Evolutionary conservation across 2,113 vertebrate genomes (phyloP).

Genomic region (Suncus etruscus): DNA sequence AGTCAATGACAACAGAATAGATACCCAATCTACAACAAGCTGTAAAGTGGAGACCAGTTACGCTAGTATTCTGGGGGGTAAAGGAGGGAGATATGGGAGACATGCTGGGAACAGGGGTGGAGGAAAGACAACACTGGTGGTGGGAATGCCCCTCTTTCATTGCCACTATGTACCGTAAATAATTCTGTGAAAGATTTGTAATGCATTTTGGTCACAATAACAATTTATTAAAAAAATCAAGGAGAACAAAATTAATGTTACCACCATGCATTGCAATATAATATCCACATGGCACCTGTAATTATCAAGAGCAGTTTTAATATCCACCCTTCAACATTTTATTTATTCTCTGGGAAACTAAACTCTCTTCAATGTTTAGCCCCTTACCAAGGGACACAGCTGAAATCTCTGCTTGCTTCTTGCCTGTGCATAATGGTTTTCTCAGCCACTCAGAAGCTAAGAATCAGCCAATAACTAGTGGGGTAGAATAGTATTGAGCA

Average conservation of each 20-base stretch:
- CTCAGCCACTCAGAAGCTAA: not conserved
- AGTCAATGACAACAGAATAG: too few relatives aligned
- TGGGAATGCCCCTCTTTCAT: too few relatives aligned
- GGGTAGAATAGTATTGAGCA: not conserved
- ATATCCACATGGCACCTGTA: not conserved
- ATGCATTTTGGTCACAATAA: too few relatives aligned
- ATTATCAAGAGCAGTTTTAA: constrained; percentile 1
- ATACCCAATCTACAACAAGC: too few relatives aligned
- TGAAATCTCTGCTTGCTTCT: not conserved
- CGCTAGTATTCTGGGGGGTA: too few relatives aligned
- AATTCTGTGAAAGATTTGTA: too few relatives aligned
- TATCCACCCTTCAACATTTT: not conserved
- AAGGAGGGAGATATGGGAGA: too few relatives aligned
- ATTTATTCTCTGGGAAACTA: constrained; percentile 10
- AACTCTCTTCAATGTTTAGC: not conserved
- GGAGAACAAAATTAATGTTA: not conserved
- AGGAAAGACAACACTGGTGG: too few relatives aligned
- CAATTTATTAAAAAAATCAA: too few relatives aligned
- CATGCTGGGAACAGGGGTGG: too few relatives aligned
- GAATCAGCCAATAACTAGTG: not conserved
- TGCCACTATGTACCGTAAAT: too few relatives aligned
- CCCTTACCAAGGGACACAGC: not conserved
- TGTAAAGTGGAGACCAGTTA: too few relatives aligned
- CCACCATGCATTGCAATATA: not conserved
- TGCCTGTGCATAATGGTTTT: not conserved